Evolutionary conservation across 1,140 invertebrate genomes (phyloP), one percentile per base, ranked within the genome.

Genomic region (Bemisia tabaci): DNA sequence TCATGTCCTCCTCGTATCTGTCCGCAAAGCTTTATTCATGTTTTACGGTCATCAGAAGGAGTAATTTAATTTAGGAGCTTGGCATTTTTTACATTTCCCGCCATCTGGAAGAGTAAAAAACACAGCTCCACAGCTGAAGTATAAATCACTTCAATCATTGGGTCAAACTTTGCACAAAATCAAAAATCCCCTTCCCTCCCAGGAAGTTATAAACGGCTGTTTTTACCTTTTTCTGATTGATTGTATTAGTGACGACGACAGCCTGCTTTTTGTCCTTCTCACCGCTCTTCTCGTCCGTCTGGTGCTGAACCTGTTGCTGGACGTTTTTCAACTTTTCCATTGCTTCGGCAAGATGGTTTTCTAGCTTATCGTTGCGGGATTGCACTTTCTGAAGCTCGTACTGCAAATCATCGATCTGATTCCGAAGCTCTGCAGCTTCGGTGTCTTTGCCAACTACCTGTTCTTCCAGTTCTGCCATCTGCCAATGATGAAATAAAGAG

Each of bases 361-460:
- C 92, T 22, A 95, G 77, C 76, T 97, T 97, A 75, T 95, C 92
- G 75, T 94, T 93, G 48, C 91, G 82, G 23, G 87, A 87, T 33
- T 90, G 84, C 1, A 94, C 87, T 81, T 95, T 95, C 72, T 91
- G 87, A 23, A 94, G 78, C 75, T 97, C 93, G 76, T 97, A 97
- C 74, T 97, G 92, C 33, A 96, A 77, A 78, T 97, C 95, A 76
- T 97, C 95, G 60, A 96, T 89, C 80, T 95, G 92, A 79, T 97
- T 97, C 76, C 92, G 89, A 58, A 97, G 80, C 75, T 98, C 95
- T 24, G 94, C 95, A 68, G 88, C 91, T 78, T 95, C 90, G 0
- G 94, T 97, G 79, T 97, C 94, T 73, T 92, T 87, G 24, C 89
- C 90, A 27, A 89, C 92, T 64, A 96, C 82, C 24, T 90, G 89